phyloP scores from a whole-genome alignment of 2,888 invertebrate genomes.

The Nemotelus pantherinus region DNA sequence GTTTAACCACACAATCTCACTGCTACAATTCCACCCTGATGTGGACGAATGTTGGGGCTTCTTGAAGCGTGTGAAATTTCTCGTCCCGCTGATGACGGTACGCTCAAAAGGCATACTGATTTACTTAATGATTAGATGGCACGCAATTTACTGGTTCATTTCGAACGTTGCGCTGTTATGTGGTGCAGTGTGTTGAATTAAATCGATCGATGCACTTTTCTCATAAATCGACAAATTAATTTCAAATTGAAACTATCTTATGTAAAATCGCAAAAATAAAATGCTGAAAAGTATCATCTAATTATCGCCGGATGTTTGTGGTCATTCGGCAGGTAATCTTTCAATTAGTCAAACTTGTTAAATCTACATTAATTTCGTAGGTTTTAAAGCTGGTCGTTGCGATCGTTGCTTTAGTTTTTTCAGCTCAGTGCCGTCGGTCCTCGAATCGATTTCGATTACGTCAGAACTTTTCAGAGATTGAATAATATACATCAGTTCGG shows the following conservation, averaged over 20 bases:
- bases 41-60: not conserved
- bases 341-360: not conserved
- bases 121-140: slow-evolving; percentile 3
- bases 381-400: too few relatives aligned
- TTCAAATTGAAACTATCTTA: not conserved
- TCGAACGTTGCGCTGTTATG: too few relatives aligned
- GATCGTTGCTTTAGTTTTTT: too few relatives aligned
- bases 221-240: slow-evolving; percentile 6
- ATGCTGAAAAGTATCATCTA: not conserved
- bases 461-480: too few relatives aligned
- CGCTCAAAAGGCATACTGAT: not conserved
- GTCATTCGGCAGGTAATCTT: not conserved
- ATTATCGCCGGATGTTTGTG: not conserved
- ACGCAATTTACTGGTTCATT: slow-evolving; percentile 1
- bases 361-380: not conserved
- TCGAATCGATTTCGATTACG: too few relatives aligned
- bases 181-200: too few relatives aligned
- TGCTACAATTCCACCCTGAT: not conserved
- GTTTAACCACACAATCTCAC: not conserved
- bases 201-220: not conserved
- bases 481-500: too few relatives aligned
- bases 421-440: too few relatives aligned
- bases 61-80: slow-evolving; percentile 4
- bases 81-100: not conserved
- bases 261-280: not conserved